phyloP scores from a whole-genome alignment of 1,140 invertebrate species.

The Macrobrachium nipponense region DNA sequence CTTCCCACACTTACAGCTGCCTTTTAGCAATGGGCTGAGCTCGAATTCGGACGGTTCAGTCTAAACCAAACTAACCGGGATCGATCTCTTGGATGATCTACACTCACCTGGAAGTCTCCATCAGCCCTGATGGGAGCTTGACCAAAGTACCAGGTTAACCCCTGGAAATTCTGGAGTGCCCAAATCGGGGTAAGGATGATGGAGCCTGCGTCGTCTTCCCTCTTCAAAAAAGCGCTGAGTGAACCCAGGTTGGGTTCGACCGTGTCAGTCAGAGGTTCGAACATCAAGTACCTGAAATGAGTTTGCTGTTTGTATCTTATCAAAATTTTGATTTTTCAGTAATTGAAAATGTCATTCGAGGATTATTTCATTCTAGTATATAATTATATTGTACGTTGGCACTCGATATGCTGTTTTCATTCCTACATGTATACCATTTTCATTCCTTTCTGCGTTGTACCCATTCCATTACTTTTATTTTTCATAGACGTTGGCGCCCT shows the following conservation, averaged over 20 bases:
- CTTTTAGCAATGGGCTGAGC: too few relatives aligned
- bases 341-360: background rate
- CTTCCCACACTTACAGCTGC: too few relatives aligned
- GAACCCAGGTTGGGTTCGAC: conserved; percentile 76
- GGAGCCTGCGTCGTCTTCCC: conserved; percentile 66
- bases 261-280: conserved; percentile 76
- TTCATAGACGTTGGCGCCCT: background rate
- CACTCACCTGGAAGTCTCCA: conserved; percentile 58
- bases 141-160: conserved; percentile 75
- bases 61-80: too few relatives aligned
- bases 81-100: background rate
- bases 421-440: too few relatives aligned
- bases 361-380: background rate
- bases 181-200: conserved; percentile 72
- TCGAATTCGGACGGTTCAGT: too few relatives aligned
- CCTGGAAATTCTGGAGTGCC: conserved; percentile 78
- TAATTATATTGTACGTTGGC: too few relatives aligned
- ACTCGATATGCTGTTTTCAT: too few relatives aligned
- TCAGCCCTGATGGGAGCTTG: conserved; percentile 70
- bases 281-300: conserved; percentile 72
- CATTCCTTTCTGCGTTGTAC: too few relatives aligned
- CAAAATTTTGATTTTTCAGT: background rate
- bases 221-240: conserved; percentile 70
- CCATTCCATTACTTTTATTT: too few relatives aligned
- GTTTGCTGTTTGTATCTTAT: background rate